phyloP scores from a whole-genome alignment of 2,888 invertebrate genomes.

The Lithophane semibrunnea region DNA sequence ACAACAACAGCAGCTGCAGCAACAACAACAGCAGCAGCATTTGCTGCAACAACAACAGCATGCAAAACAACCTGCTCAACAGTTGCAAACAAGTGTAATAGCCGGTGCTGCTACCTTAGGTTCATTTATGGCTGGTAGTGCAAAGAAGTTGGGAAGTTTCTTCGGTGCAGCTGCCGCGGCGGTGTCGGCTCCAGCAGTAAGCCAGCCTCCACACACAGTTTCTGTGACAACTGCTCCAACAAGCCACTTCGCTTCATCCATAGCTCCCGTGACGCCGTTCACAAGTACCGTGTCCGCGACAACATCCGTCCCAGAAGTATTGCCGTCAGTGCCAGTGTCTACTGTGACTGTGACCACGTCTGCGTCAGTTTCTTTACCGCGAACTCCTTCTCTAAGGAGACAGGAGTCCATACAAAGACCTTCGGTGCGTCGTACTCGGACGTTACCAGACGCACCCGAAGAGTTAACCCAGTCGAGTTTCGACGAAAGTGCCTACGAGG shows the following conservation, averaged over 20 bases:
- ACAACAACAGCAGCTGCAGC: conserved; percentile 71
- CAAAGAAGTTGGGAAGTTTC: conserved; percentile 87
- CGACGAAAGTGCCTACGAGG: conserved; percentile 90
- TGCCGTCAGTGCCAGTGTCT: conserved; percentile 81
- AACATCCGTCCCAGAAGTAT: conserved; percentile 85
- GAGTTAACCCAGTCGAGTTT: conserved; percentile 84
- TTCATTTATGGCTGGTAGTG: conserved; percentile 88
- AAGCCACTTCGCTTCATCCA: conserved; percentile 76
- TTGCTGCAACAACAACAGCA: conserved; percentile 81
- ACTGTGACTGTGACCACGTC: conserved; percentile 82
- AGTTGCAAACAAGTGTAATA: conserved; percentile 84
- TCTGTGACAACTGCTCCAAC: conserved; percentile 71
- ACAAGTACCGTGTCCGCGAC: conserved; percentile 80
- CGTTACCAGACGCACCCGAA: conserved; percentile 88
- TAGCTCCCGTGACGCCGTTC: conserved; percentile 80
- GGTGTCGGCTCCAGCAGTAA: conserved; percentile 80
- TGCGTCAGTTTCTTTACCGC: conserved; percentile 81
- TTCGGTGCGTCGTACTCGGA: conserved; percentile 86
- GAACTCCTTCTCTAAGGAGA: conserved; percentile 86
- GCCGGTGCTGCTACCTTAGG: conserved; percentile 88
- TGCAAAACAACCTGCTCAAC: conserved; percentile 82
- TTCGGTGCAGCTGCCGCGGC: conserved; percentile 89
- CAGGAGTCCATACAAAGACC: conserved; percentile 89
- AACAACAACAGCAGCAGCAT: conserved; percentile 76
- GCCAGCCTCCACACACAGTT: conserved; percentile 72